phyloP scores from a whole-genome alignment of 2,797 vertebrate species.

The Apogon talboti region DNA sequence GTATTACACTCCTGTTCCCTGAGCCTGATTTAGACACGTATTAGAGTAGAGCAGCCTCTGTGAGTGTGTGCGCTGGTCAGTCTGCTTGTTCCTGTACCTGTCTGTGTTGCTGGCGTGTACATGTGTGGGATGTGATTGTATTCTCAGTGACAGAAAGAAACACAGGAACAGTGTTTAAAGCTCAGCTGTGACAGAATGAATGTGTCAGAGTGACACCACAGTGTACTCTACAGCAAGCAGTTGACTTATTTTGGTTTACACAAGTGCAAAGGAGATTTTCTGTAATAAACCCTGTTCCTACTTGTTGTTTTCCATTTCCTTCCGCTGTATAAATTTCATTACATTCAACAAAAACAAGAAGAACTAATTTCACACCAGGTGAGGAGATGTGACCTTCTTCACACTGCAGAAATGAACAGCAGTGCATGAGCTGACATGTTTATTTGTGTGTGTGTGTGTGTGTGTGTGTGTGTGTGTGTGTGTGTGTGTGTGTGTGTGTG shows the following conservation, averaged over 20 bases:
- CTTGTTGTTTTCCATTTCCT: constrained; percentile 26
- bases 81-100: constrained; percentile 59
- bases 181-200: constrained; percentile 61
- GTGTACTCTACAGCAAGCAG: constrained; percentile 37
- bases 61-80: constrained; percentile 49
- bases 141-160: constrained; percentile 41
- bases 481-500: constrained; percentile 3
- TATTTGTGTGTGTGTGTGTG: constrained; percentile 4
- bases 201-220: constrained; percentile 58
- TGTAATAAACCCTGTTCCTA: constrained; percentile 43
- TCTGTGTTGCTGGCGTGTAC: constrained; percentile 54
- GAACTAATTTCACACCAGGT: constrained; percentile 57
- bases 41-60: constrained; percentile 25
- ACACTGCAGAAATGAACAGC: constrained; percentile 26
- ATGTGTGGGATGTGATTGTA: constrained; percentile 62
- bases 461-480: background rate
- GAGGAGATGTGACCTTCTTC: constrained; percentile 54
- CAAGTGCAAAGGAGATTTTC: constrained; percentile 48
- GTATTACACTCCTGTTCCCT: constrained; percentile 61
- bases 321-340: constrained; percentile 49
- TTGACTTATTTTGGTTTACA: constrained; percentile 48
- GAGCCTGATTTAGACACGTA: constrained; percentile 52
- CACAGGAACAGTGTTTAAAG: constrained; percentile 49
- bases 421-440: background rate
- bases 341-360: constrained; percentile 56